Base-by-base conservation (phyloP, 2,888 invertebrate genomes). In the Ormyrus rosae region DNA sequence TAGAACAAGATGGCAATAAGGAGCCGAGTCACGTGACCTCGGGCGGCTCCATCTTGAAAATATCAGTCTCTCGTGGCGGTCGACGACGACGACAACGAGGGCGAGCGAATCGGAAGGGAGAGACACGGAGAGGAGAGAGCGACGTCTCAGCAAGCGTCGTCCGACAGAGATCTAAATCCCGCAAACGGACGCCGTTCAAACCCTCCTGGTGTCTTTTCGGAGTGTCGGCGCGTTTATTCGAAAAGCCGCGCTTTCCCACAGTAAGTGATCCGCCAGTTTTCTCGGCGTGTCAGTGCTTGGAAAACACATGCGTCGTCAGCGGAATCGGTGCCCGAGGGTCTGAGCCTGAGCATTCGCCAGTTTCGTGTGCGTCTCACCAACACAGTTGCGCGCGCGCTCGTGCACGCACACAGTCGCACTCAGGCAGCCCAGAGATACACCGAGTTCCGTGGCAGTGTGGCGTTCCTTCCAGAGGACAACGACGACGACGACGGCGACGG, bases 381-480 rank as follows among this genome's bases (percentile, higher is more conserved):
- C 55, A n/a, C 58, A n/a, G 34, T 46, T 10, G 10, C 68, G 55
- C 60, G 50, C 34, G n/a, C 60, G n/a, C 9, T n/a, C 51, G 8
- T 48, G 48, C 61, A 11, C 9, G 51, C 13, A 61, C 34, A 8
- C 65, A 34, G 11, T 11, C 48, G 10, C 68, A 51, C 55, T 11
- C 55, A 60, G 13, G 56, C 60, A 34, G 34, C 19, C n/a, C 53
- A 63, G 53, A 69, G 55, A 61, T 19, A 76, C 60, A 74, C 65
- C 68, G 11, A 74, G 19, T 64, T 70, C 56, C 69, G 76, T 69
- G 69, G 75, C 56, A 6, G 69, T 75, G 76, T 80, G 76, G 80
- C 71, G 80, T 69, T 71, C 70, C 71, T 68, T 75, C 45, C 65
- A 50, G 75, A 71, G 80, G 67, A 71, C 71, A 68, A 71, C 10